phyloP scores from a whole-genome alignment of 2,888 invertebrate species.

The Erebia epiphron region DNA sequence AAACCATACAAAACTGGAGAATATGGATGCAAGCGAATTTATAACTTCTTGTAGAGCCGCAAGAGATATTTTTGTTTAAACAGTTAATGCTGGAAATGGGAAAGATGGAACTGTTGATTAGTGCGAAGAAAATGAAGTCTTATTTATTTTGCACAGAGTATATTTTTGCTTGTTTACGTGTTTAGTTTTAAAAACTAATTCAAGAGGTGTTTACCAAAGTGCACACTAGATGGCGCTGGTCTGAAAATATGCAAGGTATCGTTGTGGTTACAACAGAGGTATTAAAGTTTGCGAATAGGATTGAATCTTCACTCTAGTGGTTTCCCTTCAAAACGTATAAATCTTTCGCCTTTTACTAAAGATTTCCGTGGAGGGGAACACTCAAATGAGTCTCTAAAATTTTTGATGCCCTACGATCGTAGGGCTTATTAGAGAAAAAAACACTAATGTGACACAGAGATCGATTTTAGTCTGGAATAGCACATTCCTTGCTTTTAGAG shows the following conservation, averaged over 20 bases:
- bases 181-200: too few relatives aligned
- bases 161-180: constrained; percentile 5
- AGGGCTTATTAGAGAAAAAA: not conserved
- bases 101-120: not conserved
- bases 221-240: constrained; percentile 11
- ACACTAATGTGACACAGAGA: too few relatives aligned
- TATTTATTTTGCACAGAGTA: not conserved
- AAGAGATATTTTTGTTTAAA: not conserved
- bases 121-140: not conserved
- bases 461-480: too few relatives aligned
- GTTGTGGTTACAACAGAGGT: not conserved
- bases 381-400: constrained; percentile 49
- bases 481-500: too few relatives aligned
- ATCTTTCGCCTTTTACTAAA: constrained; percentile 92
- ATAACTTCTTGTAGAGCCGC: not conserved
- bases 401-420: not conserved
- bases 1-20: not conserved
- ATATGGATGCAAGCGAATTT: not conserved
- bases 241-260: not conserved
- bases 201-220: not conserved
- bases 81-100: constrained; percentile 6
- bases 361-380: constrained; percentile 90
- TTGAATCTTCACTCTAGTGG: not conserved
- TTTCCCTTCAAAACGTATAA: constrained; percentile 73
- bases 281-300: not conserved